phyloP scores from a whole-genome alignment of 2,113 vertebrate genomes.

The Pipa parva region DNA sequence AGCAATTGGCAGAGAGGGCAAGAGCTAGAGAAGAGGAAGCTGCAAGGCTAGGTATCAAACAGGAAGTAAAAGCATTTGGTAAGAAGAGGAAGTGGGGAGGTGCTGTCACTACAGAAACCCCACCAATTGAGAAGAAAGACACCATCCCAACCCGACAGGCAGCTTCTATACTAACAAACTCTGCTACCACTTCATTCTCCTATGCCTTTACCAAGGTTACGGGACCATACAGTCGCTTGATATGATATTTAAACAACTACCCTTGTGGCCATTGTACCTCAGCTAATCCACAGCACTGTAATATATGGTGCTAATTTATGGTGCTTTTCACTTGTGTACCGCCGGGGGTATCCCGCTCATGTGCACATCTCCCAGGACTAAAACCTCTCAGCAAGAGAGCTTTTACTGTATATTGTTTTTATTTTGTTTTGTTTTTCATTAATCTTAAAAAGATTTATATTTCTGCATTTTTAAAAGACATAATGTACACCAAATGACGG shows the following conservation, averaged over 20 bases:
- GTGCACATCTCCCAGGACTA: slow-evolving; percentile 50
- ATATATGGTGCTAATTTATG: slow-evolving; percentile 59
- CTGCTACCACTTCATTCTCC: slow-evolving; percentile 88
- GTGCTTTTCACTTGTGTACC: slow-evolving; percentile 66
- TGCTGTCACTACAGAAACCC: slow-evolving; percentile 52
- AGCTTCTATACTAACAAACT: slow-evolving; percentile 80
- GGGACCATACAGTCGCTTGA: slow-evolving; percentile 93
- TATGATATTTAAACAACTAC: slow-evolving; percentile 62
- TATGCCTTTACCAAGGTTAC: slow-evolving; percentile 96
- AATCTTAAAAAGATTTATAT: slow-evolving; percentile 69
- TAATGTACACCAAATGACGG: slow-evolving; percentile 52
- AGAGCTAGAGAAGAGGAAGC: slow-evolving; percentile 86
- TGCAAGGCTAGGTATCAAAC: slow-evolving; percentile 81
- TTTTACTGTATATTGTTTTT: slow-evolving; percentile 59
- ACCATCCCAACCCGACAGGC: slow-evolving; percentile 77
- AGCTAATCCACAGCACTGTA: slow-evolving; percentile 56
- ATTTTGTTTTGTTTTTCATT: slow-evolving; percentile 46
- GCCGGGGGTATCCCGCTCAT: slow-evolving; percentile 51
- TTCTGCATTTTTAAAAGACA: slow-evolving; percentile 66
- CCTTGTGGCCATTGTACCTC: slow-evolving; percentile 64
- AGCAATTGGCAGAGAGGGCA: slow-evolving; percentile 85
- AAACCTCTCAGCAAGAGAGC: slow-evolving; percentile 51
- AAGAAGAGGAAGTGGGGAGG: slow-evolving; percentile 94
- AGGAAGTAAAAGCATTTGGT: slow-evolving; percentile 82
- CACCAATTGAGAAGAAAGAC: slow-evolving; percentile 70